Percentiles rank a stretch among this genome's conserved stretches.
These are phyloP conservation scores for Sebastes trivittatus DNA, from an alignment of 2,797 vertebrate genomes.

Conservation along the genomic window DNA sequence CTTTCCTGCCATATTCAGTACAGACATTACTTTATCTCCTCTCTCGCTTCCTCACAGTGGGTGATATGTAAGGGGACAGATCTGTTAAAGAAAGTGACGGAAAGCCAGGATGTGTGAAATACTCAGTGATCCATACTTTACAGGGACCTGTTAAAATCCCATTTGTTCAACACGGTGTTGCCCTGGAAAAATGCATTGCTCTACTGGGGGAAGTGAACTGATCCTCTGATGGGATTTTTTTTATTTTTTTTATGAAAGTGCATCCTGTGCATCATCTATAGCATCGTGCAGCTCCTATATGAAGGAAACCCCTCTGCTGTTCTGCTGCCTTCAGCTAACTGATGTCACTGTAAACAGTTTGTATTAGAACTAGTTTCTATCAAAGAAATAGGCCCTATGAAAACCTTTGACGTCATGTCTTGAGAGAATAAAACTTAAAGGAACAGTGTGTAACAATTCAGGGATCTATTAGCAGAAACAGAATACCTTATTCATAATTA, in stretches of 20 bases:
- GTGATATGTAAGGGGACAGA: conserved; percentile 50
- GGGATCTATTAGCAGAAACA: too few species aligned
- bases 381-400: neutral
- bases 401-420: neutral
- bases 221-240: neutral
- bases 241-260: neutral
- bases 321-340: neutral
- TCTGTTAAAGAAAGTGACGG: conserved; percentile 39
- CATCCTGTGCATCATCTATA: neutral
- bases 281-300: neutral
- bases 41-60: neutral
- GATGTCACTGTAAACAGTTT: neutral
- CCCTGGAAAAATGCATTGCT: conserved; percentile 14
- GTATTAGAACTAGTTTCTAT: neutral
- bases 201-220: conserved; percentile 7
- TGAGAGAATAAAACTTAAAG: neutral
- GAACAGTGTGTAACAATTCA: neutral
- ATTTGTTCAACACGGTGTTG: conserved; percentile 33
- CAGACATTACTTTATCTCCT: neutral
- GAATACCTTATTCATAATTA: too few species aligned
- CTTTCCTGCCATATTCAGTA: neutral
- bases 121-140: conserved; percentile 51
- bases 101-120: conserved; percentile 45
- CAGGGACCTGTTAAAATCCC: conserved; percentile 51
- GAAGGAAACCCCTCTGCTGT: neutral